These are phyloP conservation scores for Saccostrea echinata DNA, from an alignment of 1,140 invertebrate species.

Conservation along the genomic window DNA sequence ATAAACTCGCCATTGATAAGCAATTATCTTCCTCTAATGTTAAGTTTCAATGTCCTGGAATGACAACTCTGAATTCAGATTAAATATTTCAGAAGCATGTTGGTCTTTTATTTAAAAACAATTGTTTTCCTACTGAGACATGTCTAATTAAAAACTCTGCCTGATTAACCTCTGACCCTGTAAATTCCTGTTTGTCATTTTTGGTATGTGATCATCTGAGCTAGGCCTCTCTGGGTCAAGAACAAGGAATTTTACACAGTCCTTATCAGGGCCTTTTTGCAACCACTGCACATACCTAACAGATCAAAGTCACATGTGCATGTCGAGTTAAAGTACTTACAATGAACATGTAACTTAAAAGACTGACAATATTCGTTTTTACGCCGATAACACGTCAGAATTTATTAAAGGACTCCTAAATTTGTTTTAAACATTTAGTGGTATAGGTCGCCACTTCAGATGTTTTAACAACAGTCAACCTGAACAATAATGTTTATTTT, in stretches of 20 bases:
- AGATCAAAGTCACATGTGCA: neutral
- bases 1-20: neutral
- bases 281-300: slow-evolving; percentile 1
- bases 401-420: neutral
- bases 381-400: neutral
- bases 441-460: neutral
- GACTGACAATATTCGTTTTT: neutral
- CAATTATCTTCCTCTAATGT: neutral
- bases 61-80: neutral
- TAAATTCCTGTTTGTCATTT: slow-evolving; percentile 2
- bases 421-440: slow-evolving; percentile 18
- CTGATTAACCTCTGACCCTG: slow-evolving; percentile 12
- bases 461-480: neutral
- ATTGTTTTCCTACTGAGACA: neutral
- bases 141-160: slow-evolving; percentile 25
- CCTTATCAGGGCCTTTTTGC: neutral
- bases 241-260: slow-evolving; percentile 10
- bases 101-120: neutral
- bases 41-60: neutral
- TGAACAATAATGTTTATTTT: neutral
- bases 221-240: neutral
- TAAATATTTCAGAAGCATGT: neutral
- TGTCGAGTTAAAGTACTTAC: neutral
- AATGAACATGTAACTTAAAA: neutral
- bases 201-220: neutral